These are phyloP conservation scores for Bos taurus DNA, from an alignment of 2,113 vertebrate species.

Conservation along the genomic window ARS-UCD2.0 NC_037354.1:34771001-34771500, in stretches of 20 bases:
- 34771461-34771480: neutral
- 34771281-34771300: neutral
- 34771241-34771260: neutral
- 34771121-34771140: too few species aligned
- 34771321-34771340: neutral
- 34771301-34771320: neutral
- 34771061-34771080: too few species aligned
- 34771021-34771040: too few species aligned
- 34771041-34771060: too few species aligned
- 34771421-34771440: neutral
- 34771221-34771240: neutral
- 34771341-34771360: neutral
- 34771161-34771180: too few species aligned
- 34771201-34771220: neutral
- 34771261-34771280: neutral
- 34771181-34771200: too few species aligned
- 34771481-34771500: neutral
- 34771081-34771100: too few species aligned
- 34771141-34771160: too few species aligned
- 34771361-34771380: neutral
- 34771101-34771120: too few species aligned
- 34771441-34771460: neutral
- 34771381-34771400: neutral
- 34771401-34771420: neutral
- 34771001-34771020: too few species aligned